phyloP scores from a whole-genome alignment of 2,113 vertebrate genomes.

The Ochotona princeps region DNA sequence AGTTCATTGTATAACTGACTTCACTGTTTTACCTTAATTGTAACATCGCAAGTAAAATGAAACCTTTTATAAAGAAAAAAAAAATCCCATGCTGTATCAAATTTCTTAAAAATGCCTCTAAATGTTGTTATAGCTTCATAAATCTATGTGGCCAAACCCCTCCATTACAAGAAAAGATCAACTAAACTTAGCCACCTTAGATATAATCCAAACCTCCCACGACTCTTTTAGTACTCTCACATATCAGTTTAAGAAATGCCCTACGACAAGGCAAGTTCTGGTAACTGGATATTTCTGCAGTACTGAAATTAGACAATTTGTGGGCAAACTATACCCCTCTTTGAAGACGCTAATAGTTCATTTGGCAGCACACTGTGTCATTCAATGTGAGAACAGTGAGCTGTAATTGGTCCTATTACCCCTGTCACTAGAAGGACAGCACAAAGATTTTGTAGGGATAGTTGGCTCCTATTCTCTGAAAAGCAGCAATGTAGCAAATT shows the following conservation, averaged over 20 bases:
- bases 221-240: background rate
- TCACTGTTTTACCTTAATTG: background rate
- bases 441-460: background rate
- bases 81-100: background rate
- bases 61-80: background rate
- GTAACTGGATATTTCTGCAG: background rate
- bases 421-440: constrained; percentile 18
- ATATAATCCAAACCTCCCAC: background rate
- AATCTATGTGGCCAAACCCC: background rate
- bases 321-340: constrained; percentile 38
- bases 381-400: constrained; percentile 48
- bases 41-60: background rate
- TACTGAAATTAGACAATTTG: constrained; percentile 50
- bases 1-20: background rate
- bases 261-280: constrained; percentile 33
- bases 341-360: constrained; percentile 7
- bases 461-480: constrained; percentile 57
- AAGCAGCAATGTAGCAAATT: background rate
- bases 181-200: background rate
- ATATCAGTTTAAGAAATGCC: constrained; percentile 10
- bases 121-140: constrained; percentile 18
- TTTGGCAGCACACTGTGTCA: background rate
- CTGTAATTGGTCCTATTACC: constrained; percentile 48
- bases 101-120: background rate
- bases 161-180: constrained; percentile 13